These are phyloP conservation scores for Trachurus trachurus DNA, from an alignment of 2,797 vertebrate species.

Conservation along the genomic window DNA sequence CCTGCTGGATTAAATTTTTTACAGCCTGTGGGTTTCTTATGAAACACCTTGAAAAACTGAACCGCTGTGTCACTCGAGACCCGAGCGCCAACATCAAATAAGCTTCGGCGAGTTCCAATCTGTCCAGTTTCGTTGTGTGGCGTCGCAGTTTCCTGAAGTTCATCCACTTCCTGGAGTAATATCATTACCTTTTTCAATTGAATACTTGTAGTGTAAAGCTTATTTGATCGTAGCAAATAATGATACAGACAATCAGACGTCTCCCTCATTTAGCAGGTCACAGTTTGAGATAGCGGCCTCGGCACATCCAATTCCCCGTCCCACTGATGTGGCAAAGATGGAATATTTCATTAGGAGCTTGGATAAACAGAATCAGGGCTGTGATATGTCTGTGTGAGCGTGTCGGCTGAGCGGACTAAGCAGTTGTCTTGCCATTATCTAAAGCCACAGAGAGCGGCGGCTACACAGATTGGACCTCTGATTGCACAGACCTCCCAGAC, in stretches of 20 bases:
- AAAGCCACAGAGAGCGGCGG: slow-evolving; percentile 57
- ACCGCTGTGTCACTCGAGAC: slow-evolving; percentile 7
- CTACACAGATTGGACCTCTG: slow-evolving; percentile 58
- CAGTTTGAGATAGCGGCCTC: slow-evolving; percentile 50
- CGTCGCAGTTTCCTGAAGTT: slow-evolving; percentile 32
- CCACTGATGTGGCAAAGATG: slow-evolving; percentile 70
- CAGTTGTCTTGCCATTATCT: slow-evolving; percentile 61
- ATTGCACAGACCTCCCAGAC: slow-evolving; percentile 47
- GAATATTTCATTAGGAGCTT: slow-evolving; percentile 76
- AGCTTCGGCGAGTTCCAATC: slow-evolving; percentile 17
- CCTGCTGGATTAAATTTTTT: slow-evolving; percentile 7
- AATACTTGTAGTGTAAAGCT: slow-evolving; percentile 50
- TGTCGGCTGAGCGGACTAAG: slow-evolving; percentile 43
- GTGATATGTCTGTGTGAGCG: slow-evolving; percentile 47
- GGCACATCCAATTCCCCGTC: slow-evolving; percentile 65
- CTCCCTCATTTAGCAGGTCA: slow-evolving; percentile 64
- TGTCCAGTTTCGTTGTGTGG: slow-evolving; percentile 9
- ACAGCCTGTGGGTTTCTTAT: slow-evolving; percentile 26
- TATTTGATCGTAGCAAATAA: slow-evolving; percentile 57
- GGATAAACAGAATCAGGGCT: slow-evolving; percentile 70
- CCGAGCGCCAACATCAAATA: neutral
- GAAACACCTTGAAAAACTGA: slow-evolving; percentile 33
- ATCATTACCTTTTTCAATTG: slow-evolving; percentile 63
- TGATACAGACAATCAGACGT: slow-evolving; percentile 46
- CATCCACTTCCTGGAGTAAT: slow-evolving; percentile 26